These are phyloP conservation scores for Empidonax alnorum DNA, from an alignment of 2,113 vertebrate species.

Conservation along the genomic window DNA sequence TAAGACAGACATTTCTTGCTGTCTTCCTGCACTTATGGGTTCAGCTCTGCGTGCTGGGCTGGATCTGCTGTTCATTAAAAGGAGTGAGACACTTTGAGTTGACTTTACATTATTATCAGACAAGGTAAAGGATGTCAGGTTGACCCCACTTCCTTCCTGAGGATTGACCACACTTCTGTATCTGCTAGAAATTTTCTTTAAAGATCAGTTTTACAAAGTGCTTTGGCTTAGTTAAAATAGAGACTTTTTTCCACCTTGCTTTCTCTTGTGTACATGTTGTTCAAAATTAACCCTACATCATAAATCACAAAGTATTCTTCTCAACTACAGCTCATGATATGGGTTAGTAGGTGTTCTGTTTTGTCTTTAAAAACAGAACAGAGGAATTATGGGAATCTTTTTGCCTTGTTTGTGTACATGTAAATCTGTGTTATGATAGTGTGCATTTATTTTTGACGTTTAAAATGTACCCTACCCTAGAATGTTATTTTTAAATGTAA, in stretches of 20 bases:
- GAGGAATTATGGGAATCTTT: background rate
- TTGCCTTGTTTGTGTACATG: background rate
- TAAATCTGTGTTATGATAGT: background rate
- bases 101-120: background rate
- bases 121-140: background rate
- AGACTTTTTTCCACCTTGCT: background rate
- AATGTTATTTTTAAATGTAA: background rate
- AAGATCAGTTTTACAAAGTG: background rate
- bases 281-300: background rate
- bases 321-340: background rate
- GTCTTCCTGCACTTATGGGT: background rate
- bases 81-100: background rate
- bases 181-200: background rate
- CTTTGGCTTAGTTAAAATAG: background rate
- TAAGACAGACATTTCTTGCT: background rate
- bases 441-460: background rate
- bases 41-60: fast-evolving
- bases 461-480: background rate
- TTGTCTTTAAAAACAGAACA: background rate
- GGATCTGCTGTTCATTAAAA: background rate
- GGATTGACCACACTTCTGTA: background rate
- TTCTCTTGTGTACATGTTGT: background rate
- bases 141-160: background rate
- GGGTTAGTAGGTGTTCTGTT: background rate
- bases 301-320: background rate